Base-by-base conservation (phyloP, 1,140 invertebrate species). In the Pogonomyrmex californicus region DNA sequence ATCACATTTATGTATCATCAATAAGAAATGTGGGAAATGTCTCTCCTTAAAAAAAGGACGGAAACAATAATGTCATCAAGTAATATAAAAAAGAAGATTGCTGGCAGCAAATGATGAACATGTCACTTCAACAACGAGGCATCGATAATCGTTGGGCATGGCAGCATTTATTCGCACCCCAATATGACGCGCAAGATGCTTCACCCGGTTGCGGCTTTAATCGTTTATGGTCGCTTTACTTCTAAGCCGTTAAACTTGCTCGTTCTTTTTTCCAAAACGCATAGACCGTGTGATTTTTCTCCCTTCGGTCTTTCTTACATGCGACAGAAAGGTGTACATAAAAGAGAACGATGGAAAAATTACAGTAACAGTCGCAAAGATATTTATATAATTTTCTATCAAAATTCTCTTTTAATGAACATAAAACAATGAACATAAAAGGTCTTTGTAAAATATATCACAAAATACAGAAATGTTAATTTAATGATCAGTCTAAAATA, bases 161-260 rank as follows among this genome's bases (percentile, higher is more conserved):
- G 70, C 88, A 82, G 86, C 90, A 90, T 93, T 90, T 91, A 91
- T 92, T 91, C 77, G 71, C 51, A 63, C 60, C 70, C 56, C 36
- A 65, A 47, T 56, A 87, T 47, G 62, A 79, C 65, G 63, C 77
- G 86, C 79, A 63, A 88, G 51, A 73, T 54, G 76, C 44, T 76
- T 30, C 63, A 66, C 70, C 38, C 33, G 44, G 36, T 58, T 77
- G 41, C 63, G 38, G 56, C 62, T 56, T 76, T 89, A 91, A 90
- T 91, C 88, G 82, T 66, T 83, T 75, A 92, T 91, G 89, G 91
- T 89, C 70, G 86, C 71, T 87, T 93, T 93, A 93, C 87, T 93
- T 93, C 92, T 92, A 81, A 91, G 90, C 91, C 91, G 93, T 93
- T 93, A 88, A 90, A 85, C 83, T 83, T 71, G 86, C 58, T 87